Conservation (phyloP, 2,888 invertebrate genomes). For the Dicyrtomina minuta region DNA sequence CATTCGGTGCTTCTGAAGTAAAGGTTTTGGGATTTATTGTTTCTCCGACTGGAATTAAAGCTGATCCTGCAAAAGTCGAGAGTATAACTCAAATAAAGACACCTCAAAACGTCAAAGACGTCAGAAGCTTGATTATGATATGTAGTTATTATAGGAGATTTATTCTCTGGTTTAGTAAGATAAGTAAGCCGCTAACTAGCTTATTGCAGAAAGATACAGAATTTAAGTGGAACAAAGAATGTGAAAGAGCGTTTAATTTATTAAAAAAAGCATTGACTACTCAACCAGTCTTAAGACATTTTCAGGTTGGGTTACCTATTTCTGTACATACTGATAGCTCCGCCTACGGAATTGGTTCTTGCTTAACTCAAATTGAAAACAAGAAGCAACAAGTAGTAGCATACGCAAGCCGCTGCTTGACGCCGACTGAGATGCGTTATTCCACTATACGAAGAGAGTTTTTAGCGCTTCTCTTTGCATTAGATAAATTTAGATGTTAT, state of each 20-base stretch:
- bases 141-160: constrained; percentile 54
- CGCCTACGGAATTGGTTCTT: constrained; percentile 48
- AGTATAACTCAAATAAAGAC: not conserved
- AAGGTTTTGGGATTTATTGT: constrained; percentile 1
- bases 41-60: not conserved
- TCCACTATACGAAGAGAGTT: constrained; percentile 57
- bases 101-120: not conserved
- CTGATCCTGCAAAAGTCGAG: not conserved
- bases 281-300: constrained; percentile 23
- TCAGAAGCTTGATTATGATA: constrained; percentile 10
- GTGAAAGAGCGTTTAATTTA: not conserved
- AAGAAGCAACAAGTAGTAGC: constrained; percentile 36
- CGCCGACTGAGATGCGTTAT: constrained; percentile 55
- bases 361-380: constrained; percentile 43
- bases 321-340: constrained; percentile 46
- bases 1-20: not conserved
- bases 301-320: not conserved
- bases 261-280: constrained; percentile 12
- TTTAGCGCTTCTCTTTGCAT: constrained; percentile 55
- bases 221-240: constrained; percentile 8
- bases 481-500: constrained; percentile 57
- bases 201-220: not conserved
- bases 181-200: constrained; percentile 38
- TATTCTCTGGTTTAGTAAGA: constrained; percentile 48
- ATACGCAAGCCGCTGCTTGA: constrained; percentile 45